Conservation (phyloP, 2,113 vertebrate species). For the Crotalus helleri region DNA sequence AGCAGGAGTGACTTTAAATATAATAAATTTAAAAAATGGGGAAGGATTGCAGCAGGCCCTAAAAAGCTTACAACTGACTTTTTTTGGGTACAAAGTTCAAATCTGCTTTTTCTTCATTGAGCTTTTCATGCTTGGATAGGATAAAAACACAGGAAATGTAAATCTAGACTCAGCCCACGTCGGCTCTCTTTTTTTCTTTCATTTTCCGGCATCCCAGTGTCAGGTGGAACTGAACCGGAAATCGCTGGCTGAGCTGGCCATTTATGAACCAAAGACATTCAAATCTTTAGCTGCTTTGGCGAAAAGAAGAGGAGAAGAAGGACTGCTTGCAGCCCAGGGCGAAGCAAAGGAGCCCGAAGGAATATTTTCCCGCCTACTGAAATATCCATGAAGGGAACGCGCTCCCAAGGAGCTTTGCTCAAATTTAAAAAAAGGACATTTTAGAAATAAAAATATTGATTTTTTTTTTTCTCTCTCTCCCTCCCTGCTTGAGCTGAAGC, state of each 20-base stretch:
- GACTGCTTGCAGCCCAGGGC: constrained; percentile 81
- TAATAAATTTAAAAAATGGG: neutral
- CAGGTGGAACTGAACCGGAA: constrained; percentile 90
- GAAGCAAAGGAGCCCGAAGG: constrained; percentile 85
- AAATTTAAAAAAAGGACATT: neutral
- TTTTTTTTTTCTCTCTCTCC: neutral
- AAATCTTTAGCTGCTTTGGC: constrained; percentile 84
- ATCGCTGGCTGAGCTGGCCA: constrained; percentile 82
- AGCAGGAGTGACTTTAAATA: neutral
- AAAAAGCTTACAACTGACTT: neutral
- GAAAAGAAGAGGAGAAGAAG: constrained; percentile 81
- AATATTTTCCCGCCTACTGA: constrained; percentile 84
- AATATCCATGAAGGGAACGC: constrained; percentile 61
- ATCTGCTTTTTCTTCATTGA: neutral
- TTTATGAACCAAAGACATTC: constrained; percentile 91
- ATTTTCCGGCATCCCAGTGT: constrained; percentile 63
- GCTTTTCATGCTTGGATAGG: neutral
- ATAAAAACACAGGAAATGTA: neutral
- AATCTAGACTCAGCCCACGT: neutral
- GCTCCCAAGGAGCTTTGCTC: neutral
- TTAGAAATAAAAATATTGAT: neutral
- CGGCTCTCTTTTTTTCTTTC: too few relatives aligned
- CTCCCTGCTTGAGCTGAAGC: neutral
- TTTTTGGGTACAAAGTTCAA: neutral
- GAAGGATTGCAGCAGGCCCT: neutral